Evolutionary conservation across 2,113 vertebrate species (phyloP).

Genomic region (Vulpes lagopus): DNA sequence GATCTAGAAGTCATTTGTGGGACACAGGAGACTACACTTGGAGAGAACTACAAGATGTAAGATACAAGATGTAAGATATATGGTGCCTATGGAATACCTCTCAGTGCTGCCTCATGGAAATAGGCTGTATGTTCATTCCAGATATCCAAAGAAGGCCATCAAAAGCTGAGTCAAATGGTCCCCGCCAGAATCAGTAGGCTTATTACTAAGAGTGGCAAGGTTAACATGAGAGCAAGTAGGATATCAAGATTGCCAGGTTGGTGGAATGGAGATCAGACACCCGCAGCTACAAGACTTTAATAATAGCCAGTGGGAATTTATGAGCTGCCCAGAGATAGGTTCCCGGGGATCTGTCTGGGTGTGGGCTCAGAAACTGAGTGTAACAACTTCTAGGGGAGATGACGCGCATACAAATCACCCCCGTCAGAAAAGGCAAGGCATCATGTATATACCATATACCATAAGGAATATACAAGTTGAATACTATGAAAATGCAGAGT

Average conservation of each 20-base stretch:
- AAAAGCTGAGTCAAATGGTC: not conserved
- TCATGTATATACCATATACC: not conserved
- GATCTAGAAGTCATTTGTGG: not conserved
- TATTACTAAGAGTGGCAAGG: not conserved
- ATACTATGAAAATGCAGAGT: not conserved
- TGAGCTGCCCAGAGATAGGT: not conserved
- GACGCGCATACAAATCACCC: not conserved
- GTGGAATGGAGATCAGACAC: not conserved
- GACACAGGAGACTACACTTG: not conserved
- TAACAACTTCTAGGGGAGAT: not conserved
- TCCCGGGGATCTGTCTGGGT: not conserved
- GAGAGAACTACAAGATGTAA: not conserved
- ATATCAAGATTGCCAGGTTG: not conserved
- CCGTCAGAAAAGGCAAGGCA: conserved; percentile 43
- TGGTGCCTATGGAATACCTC: not conserved
- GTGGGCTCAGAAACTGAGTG: not conserved
- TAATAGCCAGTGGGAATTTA: conserved; percentile 23
- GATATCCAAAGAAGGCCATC: not conserved
- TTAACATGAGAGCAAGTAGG: not conserved
- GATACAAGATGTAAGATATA: not conserved
- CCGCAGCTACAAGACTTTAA: not conserved
- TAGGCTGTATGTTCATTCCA: not conserved
- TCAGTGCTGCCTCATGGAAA: not conserved
- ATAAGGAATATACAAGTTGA: not conserved
- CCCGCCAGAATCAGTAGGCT: not conserved